Evolutionary conservation across 1,140 invertebrate genomes (phyloP).

Genomic region (Nixonia krombeini): DNA sequence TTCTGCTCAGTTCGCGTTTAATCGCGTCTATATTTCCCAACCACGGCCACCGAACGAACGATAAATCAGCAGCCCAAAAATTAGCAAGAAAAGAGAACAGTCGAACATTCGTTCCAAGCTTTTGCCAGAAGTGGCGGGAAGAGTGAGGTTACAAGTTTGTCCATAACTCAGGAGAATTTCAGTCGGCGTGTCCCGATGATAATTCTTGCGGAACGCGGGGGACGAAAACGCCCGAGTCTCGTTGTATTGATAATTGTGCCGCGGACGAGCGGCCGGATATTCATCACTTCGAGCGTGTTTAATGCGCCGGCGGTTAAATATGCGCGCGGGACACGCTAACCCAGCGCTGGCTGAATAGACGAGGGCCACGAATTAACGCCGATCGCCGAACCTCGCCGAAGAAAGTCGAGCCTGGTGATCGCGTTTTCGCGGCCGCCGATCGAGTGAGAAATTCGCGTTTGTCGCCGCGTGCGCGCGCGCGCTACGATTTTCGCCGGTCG

Average conservation of each 20-base stretch:
- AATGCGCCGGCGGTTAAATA: slow-evolving; percentile 51
- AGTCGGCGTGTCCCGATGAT: no score
- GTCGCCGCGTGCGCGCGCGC: slow-evolving; percentile 27
- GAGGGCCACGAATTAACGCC: slow-evolving; percentile 54
- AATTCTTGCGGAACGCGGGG: no score
- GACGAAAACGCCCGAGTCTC: no score
- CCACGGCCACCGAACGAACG: no score
- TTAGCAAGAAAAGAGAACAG: no score
- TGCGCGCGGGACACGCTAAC: slow-evolving; percentile 46
- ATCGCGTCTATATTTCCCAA: no score
- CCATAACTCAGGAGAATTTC: no score
- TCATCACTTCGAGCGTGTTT: slow-evolving; percentile 53
- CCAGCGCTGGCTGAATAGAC: slow-evolving; percentile 32
- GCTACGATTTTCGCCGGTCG: not conserved
- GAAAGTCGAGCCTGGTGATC: not conserved
- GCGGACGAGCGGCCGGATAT: slow-evolving; percentile 45
- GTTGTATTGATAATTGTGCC: slow-evolving; percentile 49
- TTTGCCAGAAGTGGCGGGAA: no score
- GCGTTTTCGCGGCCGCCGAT: slow-evolving; percentile 5
- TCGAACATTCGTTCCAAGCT: no score
- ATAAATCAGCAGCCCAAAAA: no score
- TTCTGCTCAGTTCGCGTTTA: no score
- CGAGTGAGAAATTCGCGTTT: not conserved
- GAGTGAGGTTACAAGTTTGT: no score
- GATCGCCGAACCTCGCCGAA: slow-evolving; percentile 48